phyloP scores from a whole-genome alignment of 2,888 invertebrate genomes.

The Helleia helle region DNA sequence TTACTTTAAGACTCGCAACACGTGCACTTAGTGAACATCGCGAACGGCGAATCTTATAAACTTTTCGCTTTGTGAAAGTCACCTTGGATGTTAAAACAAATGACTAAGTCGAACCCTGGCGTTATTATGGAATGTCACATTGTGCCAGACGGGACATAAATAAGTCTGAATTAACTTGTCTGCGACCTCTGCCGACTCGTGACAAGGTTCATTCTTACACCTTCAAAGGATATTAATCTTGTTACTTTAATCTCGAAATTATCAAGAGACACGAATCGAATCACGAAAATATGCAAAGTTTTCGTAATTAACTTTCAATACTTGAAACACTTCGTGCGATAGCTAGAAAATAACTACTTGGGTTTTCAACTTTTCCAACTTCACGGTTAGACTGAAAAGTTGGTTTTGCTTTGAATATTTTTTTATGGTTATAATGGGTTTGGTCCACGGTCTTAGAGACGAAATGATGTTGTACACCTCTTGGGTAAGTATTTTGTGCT shows the following conservation, averaged over 20 bases:
- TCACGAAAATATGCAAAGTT: not conserved
- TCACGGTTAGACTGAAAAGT: too few relatives aligned
- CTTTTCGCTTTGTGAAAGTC: conserved; percentile 39
- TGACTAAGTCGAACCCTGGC: conserved; percentile 38
- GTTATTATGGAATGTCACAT: conserved; percentile 66
- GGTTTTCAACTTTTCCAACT: too few relatives aligned
- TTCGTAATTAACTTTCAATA: too few relatives aligned
- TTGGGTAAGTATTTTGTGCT: too few relatives aligned
- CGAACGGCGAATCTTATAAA: conserved; percentile 35
- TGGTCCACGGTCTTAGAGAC: too few relatives aligned
- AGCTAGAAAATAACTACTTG: too few relatives aligned
- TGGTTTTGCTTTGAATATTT: too few relatives aligned
- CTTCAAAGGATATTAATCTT: conserved; percentile 3
- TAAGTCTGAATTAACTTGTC: conserved; percentile 67
- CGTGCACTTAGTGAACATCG: not conserved
- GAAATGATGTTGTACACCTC: too few relatives aligned
- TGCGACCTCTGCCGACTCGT: conserved; percentile 48
- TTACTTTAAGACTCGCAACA: not conserved
- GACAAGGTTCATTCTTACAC: conserved; percentile 14
- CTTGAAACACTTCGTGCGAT: too few relatives aligned
- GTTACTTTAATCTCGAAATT: conserved; percentile 1
- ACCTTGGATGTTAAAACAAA: conserved; percentile 26
- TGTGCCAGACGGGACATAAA: conserved; percentile 67
- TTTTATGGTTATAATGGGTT: too few relatives aligned
- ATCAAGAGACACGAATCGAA: not conserved